Base-by-base conservation (phyloP, 2,113 vertebrate genomes). In the Labeo catla region DNA sequence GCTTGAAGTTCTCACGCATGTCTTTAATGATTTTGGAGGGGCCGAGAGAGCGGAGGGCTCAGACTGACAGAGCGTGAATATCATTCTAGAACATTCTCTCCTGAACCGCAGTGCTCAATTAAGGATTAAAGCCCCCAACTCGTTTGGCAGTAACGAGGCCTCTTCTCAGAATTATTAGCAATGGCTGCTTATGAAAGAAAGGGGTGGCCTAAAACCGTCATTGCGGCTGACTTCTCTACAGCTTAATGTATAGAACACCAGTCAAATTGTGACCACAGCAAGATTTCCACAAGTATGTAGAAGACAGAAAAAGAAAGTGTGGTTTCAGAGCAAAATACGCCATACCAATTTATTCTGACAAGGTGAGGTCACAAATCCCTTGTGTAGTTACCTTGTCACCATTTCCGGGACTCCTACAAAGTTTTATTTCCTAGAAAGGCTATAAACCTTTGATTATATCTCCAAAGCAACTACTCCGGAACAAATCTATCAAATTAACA, bases 11-110 rank as follows among this genome's bases (percentile, higher is more conserved):
- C 86, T 86, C 87, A 90, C 28, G 45, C 76, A 68, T 78, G 76
- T 36, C 87, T 81, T 85, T 90, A 88, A 93, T 91, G 82, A 90
- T 91, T 77, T 88, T 83, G 66, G 81, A 63, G 73, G 86, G 73
- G 85, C 84, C 65, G 88, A 81, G 76, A 88, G 76, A 85, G 76
- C 85, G 73, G 89, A 84, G 87, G 82, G 88, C 86, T 94, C 91
- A 92, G 86, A 88, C 89, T 90, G 89, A 82, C 54, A 61, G 87
- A 92, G 92, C 89, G 23, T 91, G 88, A 91, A 91, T 84, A 87
- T 90, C 77, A 80, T 3, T 65, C 52, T 28, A 57, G 86, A 91
- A 89, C 82, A 91, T 89, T 90, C 85, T 81, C 84, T 87, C 49
- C 86, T 85, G 86, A 92, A 94, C 91, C 81, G 87, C 88, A 80